Conservation (phyloP, 2,888 invertebrate species). For the Lycia hirtaria region DNA sequence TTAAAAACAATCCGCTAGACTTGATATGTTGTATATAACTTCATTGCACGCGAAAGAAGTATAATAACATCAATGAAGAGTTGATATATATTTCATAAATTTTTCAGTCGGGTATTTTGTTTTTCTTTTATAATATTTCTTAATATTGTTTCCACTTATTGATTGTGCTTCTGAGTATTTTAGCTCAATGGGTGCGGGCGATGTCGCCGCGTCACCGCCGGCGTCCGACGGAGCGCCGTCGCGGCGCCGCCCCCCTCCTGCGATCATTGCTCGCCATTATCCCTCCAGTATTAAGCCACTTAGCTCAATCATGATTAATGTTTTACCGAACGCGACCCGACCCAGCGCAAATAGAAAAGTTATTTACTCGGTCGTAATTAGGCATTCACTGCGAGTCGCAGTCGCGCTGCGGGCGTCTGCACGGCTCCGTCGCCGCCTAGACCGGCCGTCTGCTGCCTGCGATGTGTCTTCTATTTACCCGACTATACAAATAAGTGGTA, state of each 20-base stretch:
- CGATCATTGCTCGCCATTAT: slow-evolving; percentile 83
- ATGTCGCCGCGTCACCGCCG: slow-evolving; percentile 55
- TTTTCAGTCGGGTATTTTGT: no score
- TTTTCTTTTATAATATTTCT: no score
- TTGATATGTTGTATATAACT: no score
- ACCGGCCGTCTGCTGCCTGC: slow-evolving; percentile 70
- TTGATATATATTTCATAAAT: no score
- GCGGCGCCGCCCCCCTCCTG: slow-evolving; percentile 80
- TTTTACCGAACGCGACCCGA: slow-evolving; percentile 80
- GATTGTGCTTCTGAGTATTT: no score
- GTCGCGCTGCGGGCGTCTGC: slow-evolving; percentile 74
- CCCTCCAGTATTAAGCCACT: slow-evolving; percentile 85
- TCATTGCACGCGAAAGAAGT: no score
- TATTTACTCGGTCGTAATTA: slow-evolving; percentile 84
- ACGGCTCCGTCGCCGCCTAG: slow-evolving; percentile 71
- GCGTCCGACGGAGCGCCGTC: slow-evolving; percentile 71
- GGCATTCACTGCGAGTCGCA: slow-evolving; percentile 80
- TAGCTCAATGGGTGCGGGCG: slow-evolving; percentile 14
- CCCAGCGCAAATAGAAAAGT: slow-evolving; percentile 82
- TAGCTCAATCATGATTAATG: slow-evolving; percentile 86
- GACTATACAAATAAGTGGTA: no score
- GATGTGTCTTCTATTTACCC: no score
- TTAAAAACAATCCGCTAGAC: no score
- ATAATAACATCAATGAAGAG: no score
- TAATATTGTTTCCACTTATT: no score